phyloP scores from a whole-genome alignment of 2,113 vertebrate genomes.

The Mobula birostris region DNA sequence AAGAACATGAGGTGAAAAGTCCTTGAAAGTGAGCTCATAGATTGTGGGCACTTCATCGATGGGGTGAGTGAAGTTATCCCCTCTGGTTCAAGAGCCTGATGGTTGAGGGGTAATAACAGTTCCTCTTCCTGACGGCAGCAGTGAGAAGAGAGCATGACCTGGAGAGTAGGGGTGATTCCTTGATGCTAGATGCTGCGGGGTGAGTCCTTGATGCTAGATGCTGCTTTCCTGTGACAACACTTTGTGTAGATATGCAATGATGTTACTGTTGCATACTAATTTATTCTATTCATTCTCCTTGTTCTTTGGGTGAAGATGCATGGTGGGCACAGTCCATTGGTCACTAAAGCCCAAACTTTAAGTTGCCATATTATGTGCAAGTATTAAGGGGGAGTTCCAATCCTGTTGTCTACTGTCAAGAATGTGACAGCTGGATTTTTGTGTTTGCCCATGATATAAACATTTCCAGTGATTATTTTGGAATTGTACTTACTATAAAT shows the following conservation, averaged over 20 bases:
- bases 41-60: too few species aligned
- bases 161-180: too few species aligned
- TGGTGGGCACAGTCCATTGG: not conserved
- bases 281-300: not conserved
- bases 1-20: too few species aligned
- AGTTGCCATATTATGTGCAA: not conserved
- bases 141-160: too few species aligned
- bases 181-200: too few species aligned
- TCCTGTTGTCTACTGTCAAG: not conserved
- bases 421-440: not conserved
- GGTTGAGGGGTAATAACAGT: too few species aligned
- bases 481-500: conserved; percentile 19
- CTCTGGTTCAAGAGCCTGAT: too few species aligned
- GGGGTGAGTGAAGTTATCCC: too few species aligned
- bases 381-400: not conserved
- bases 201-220: too few species aligned
- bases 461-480: not conserved
- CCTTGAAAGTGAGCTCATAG: too few species aligned
- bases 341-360: not conserved
- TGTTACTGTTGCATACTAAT: not conserved
- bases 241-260: not conserved
- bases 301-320: not conserved
- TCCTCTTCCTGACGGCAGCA: too few species aligned
- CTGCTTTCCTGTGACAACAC: too few species aligned
- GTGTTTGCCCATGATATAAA: not conserved